Conservation (phyloP, 2,113 vertebrate species). For the Sorex fumeus region DNA sequence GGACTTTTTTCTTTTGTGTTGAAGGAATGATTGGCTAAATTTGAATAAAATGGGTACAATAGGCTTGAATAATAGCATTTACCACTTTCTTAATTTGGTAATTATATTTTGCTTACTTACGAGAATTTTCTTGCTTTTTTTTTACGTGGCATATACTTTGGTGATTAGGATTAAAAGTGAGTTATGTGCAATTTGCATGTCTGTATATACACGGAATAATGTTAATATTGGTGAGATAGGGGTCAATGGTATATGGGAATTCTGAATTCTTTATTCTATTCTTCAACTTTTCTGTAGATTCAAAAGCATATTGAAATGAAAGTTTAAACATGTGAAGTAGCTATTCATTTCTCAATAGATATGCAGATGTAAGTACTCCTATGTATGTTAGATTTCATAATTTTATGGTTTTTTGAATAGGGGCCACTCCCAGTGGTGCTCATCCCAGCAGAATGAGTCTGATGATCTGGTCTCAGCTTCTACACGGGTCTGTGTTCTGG, state of each 20-base stretch:
- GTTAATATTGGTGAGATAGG: not conserved
- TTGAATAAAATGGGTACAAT: not conserved
- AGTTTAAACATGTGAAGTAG: not conserved
- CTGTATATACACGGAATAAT: not conserved
- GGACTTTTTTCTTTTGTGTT: not conserved
- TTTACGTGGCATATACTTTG: not conserved
- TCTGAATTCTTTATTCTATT: not conserved
- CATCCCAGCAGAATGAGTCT: too few species aligned
- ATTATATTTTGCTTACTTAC: not conserved
- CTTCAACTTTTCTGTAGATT: not conserved
- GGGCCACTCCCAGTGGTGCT: too few species aligned
- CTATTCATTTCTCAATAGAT: not conserved
- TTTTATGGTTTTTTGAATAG: not conserved
- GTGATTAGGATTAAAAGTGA: not conserved
- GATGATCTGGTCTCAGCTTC: too few species aligned
- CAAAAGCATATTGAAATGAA: conserved; percentile 31
- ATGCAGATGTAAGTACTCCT: not conserved
- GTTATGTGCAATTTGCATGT: not conserved
- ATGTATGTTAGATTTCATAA: not conserved
- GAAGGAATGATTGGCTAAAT: not conserved
- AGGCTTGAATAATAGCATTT: not conserved
- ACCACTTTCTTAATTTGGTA: not conserved
- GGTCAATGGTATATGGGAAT: not conserved
- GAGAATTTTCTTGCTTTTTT: not conserved
- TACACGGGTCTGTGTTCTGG: too few species aligned